Evolutionary conservation across 2,797 vertebrate genomes (phyloP).

Genomic region (Lepidocolaptes lacrymiger): DNA sequence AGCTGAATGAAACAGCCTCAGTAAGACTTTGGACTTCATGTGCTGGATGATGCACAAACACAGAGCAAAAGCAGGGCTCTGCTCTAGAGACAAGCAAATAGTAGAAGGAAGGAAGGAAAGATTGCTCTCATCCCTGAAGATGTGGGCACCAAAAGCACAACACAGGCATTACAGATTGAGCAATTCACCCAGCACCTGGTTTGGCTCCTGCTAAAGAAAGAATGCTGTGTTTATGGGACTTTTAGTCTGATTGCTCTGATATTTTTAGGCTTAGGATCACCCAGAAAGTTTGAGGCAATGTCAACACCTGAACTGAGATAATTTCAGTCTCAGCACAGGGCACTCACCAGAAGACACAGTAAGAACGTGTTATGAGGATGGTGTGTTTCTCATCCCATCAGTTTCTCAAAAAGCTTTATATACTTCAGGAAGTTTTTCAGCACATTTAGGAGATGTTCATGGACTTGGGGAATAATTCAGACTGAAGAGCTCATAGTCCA

Average conservation of each 20-base stretch:
- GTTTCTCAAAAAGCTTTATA: background rate
- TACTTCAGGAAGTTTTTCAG: background rate
- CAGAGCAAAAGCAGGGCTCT: background rate
- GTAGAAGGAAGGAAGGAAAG: background rate
- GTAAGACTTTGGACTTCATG: background rate
- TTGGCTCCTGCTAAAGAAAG: background rate
- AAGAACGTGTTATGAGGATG: background rate
- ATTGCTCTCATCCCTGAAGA: background rate
- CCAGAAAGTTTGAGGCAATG: background rate
- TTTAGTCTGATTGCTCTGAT: background rate
- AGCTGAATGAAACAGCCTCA: background rate
- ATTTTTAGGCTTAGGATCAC: background rate
- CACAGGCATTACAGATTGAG: background rate
- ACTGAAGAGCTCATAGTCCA: accelerated
- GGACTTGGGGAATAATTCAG: background rate
- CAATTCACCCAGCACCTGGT: background rate
- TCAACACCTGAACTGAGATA: background rate
- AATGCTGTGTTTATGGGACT: background rate
- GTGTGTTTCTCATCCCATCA: background rate
- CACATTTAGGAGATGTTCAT: background rate
- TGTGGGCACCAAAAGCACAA: background rate
- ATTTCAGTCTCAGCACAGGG: background rate
- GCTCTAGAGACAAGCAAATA: background rate
- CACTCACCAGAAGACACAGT: background rate
- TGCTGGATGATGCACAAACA: background rate